phyloP scores from a whole-genome alignment of 2,113 vertebrate genomes.

The human region DNA sequence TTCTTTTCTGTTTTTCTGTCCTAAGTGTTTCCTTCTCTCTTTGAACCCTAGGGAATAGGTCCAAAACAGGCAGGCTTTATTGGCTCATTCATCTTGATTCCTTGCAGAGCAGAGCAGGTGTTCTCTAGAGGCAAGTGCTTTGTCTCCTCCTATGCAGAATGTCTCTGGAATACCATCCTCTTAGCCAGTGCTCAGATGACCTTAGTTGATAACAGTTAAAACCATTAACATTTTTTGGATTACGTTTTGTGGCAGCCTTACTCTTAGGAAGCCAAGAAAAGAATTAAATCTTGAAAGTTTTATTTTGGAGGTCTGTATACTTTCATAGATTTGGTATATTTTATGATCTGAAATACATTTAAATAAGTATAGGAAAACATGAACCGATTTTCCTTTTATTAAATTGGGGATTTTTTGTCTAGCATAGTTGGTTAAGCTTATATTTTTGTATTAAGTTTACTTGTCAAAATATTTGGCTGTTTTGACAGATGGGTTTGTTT shows the following conservation, averaged over 20 bases:
- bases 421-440: background rate
- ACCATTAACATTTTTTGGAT: background rate
- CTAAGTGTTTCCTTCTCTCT: background rate
- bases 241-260: background rate
- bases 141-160: background rate
- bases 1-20: slow-evolving; percentile 7
- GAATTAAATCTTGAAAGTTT: slow-evolving; percentile 7
- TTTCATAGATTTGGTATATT: background rate
- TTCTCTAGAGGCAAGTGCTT: background rate
- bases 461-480: slow-evolving; percentile 51
- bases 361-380: background rate
- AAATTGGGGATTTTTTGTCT: background rate
- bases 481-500: slow-evolving; percentile 64
- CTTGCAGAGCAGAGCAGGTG: background rate
- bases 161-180: background rate
- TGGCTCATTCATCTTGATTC: slow-evolving; percentile 23
- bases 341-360: slow-evolving; percentile 13
- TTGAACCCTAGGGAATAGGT: slow-evolving; percentile 18
- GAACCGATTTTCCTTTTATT: background rate
- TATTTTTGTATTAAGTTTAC: slow-evolving; percentile 44
- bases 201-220: background rate
- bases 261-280: background rate
- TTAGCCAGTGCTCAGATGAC: background rate
- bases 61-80: background rate
- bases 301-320: background rate